These are phyloP conservation scores for Drosophila dives DNA, from an alignment of 2,888 invertebrate species.

Conservation along the genomic window DNA sequence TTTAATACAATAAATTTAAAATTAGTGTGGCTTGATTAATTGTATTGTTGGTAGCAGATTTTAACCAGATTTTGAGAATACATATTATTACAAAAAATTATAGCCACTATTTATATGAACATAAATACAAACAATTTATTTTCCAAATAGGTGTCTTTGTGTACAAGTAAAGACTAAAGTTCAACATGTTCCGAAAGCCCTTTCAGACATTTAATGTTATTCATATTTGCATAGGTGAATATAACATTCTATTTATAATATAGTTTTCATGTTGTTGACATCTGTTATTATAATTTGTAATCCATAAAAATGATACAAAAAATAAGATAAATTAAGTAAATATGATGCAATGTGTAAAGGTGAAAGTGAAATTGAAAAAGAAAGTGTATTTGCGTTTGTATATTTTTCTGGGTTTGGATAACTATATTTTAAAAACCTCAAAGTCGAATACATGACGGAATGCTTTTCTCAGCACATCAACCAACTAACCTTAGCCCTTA, in stretches of 20 bases:
- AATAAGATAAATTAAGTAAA: background rate
- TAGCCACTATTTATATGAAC: too few relatives aligned
- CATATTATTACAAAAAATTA: background rate
- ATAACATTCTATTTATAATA: background rate
- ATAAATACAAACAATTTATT: background rate
- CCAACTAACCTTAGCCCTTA: background rate
- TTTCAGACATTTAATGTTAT: conserved; percentile 8
- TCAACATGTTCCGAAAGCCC: conserved; percentile 3
- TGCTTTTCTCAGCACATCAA: background rate
- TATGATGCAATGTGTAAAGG: background rate
- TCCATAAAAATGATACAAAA: background rate
- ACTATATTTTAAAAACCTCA: background rate
- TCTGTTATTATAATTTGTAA: background rate
- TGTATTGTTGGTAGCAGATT: conserved; percentile 5
- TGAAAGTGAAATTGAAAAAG: conserved; percentile 8
- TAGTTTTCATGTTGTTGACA: background rate
- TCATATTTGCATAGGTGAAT: conserved; percentile 10
- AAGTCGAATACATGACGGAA: background rate
- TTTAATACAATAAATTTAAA: conserved; percentile 2
- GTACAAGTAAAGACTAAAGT: background rate
- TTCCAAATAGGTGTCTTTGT: background rate
- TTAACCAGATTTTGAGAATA: background rate
- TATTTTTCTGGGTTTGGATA: background rate
- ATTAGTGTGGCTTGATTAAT: conserved; percentile 11
- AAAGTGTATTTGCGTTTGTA: background rate